phyloP scores from a whole-genome alignment of 92 coral and sea anemone genomes.

The Zoanthus sociatus region DNA sequence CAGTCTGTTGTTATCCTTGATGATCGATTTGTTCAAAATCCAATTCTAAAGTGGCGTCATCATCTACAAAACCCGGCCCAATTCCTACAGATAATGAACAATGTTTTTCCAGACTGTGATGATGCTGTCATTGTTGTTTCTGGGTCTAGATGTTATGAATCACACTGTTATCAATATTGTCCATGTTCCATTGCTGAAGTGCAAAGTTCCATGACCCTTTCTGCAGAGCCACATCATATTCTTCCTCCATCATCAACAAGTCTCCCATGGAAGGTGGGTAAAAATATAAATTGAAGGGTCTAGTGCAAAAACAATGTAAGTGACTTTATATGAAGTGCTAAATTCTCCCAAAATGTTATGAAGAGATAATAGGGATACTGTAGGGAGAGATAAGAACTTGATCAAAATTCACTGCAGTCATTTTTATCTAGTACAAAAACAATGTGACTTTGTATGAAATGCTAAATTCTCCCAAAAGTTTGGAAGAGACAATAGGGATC shows the following conservation, averaged over 20 bases:
- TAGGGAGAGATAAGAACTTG: too few species aligned
- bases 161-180: constrained; percentile 87
- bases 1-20: constrained; percentile 90
- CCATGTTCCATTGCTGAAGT: constrained; percentile 39
- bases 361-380: too few species aligned
- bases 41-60: constrained; percentile 94
- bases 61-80: constrained; percentile 81
- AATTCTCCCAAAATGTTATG: too few species aligned
- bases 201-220: constrained; percentile 17
- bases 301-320: too few species aligned
- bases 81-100: constrained; percentile 66
- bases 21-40: constrained; percentile 87
- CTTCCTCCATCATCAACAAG: constrained; percentile 85
- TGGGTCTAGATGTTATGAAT: constrained; percentile 78
- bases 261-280: constrained; percentile 91
- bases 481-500: too few species aligned
- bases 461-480: too few species aligned
- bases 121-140: constrained; percentile 80
- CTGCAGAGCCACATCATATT: not conserved
- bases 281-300: not conserved
- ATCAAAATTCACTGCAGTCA: too few species aligned
- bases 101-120: constrained; percentile 63
- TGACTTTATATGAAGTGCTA: too few species aligned
- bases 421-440: too few species aligned
- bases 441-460: too few species aligned